phyloP scores from a whole-genome alignment of 2,888 invertebrate species.

The Caenorhabditis auriculariae region DNA sequence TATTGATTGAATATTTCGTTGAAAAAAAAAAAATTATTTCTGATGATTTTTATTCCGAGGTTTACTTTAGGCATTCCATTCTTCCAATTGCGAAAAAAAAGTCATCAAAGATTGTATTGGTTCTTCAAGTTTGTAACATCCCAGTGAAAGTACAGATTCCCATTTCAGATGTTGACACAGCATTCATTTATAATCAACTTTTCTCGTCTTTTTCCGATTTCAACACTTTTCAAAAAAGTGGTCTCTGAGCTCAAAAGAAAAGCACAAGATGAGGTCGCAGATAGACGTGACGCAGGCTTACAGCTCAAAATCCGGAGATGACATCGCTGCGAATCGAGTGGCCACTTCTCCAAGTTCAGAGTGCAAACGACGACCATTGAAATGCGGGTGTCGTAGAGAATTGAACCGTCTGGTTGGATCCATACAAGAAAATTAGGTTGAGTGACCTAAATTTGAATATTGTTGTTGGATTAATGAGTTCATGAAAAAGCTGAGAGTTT shows the following conservation, averaged over 20 bases:
- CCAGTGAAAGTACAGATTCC: not conserved
- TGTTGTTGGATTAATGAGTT: not conserved
- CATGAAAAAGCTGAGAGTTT: not conserved
- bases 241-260: no score
- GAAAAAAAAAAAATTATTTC: no score
- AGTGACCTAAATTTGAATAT: constrained; percentile 45
- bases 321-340: constrained; percentile 60
- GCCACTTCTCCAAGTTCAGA: constrained; percentile 60
- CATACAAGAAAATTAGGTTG: constrained; percentile 63
- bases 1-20: no score
- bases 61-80: no score
- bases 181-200: no score
- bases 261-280: not conserved
- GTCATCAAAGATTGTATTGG: no score
- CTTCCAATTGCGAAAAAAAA: no score
- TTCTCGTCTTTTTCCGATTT: no score
- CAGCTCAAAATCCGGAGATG: constrained; percentile 61
- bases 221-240: no score
- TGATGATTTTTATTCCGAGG: no score
- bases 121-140: no score
- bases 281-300: constrained; percentile 31
- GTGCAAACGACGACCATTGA: constrained; percentile 61
- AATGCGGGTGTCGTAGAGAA: constrained; percentile 58
- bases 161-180: no score
- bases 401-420: constrained; percentile 62